These are phyloP conservation scores for Vulpes vulpes DNA, from an alignment of 2,113 vertebrate species.

Conservation along the genomic window DNA sequence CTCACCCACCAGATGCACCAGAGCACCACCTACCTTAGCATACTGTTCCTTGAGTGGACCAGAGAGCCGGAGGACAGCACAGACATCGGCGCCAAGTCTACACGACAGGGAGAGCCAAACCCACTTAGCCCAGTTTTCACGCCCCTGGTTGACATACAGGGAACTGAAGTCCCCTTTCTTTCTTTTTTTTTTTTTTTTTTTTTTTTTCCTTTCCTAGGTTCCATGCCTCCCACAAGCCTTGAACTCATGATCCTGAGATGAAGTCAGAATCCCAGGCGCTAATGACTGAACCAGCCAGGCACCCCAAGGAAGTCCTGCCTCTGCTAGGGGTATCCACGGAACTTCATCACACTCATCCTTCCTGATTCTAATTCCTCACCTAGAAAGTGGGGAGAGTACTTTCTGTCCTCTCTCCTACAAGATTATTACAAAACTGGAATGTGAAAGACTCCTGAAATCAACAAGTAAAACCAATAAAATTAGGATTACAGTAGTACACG, in stretches of 20 bases:
- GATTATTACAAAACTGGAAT: neutral
- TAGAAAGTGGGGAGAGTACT: neutral
- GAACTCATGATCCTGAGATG: neutral
- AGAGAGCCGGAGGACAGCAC: conserved; percentile 87
- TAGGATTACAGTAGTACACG: neutral
- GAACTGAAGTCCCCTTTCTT: neutral
- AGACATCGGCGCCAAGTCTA: conserved; percentile 85
- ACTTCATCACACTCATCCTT: neutral
- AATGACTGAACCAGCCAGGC: neutral
- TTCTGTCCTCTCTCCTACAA: neutral
- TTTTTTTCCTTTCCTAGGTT: neutral
- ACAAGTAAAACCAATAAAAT: neutral
- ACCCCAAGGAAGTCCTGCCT: neutral
- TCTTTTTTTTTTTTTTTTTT: neutral
- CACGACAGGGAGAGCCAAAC: neutral
- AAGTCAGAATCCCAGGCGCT: neutral
- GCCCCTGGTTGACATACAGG: neutral
- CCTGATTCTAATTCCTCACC: neutral
- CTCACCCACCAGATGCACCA: neutral
- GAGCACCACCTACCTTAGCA: conserved; percentile 83
- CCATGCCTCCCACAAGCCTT: neutral
- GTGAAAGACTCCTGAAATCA: neutral
- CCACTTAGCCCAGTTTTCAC: neutral
- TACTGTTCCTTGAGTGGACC: conserved; percentile 88
- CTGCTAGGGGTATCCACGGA: neutral